A percentile compares a stretch with the other conserved stretches of the same genome.
Evolutionary conservation across 2,797 vertebrate genomes (phyloP).

Genomic region (Agapornis canus): DNA sequence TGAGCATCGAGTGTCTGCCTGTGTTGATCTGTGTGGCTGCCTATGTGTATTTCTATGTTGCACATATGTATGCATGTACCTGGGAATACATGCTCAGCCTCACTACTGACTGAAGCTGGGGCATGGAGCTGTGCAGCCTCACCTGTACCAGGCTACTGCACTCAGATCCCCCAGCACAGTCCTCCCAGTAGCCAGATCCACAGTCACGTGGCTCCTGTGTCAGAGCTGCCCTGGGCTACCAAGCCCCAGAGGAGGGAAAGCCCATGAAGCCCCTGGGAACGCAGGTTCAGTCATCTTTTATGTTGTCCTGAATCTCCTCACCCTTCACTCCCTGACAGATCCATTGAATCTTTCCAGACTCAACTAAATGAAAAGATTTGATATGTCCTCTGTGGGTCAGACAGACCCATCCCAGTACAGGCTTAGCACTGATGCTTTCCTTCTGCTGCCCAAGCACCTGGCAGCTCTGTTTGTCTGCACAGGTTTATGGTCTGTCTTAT

Average conservation of each 20-base stretch:
- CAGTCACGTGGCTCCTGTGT: accelerated
- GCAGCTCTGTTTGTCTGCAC: not conserved
- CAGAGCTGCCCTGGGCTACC: not conserved
- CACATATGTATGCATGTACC: no score
- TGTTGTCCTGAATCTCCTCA: not conserved
- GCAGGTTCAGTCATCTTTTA: accelerated
- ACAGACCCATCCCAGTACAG: not conserved
- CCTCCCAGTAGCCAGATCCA: accelerated
- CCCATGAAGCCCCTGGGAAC: accelerated
- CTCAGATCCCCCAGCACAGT: accelerated
- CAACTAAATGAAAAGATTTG: not conserved
- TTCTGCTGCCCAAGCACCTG: conserved; percentile 18
- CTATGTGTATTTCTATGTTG: not conserved
- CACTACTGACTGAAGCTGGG: not conserved
- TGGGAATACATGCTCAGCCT: not conserved
- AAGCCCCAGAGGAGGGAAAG: not conserved
- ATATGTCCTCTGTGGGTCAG: not conserved
- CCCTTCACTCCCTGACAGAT: accelerated
- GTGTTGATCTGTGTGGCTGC: not conserved
- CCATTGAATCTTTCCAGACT: not conserved
- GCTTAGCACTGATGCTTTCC: not conserved
- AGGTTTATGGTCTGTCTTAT: not conserved
- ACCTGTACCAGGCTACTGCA: not conserved
- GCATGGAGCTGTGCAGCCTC: not conserved
- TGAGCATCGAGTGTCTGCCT: accelerated